These are phyloP conservation scores for Drosophila demipolita DNA, from an alignment of 2,888 invertebrate genomes.

Conservation along the genomic window DNA sequence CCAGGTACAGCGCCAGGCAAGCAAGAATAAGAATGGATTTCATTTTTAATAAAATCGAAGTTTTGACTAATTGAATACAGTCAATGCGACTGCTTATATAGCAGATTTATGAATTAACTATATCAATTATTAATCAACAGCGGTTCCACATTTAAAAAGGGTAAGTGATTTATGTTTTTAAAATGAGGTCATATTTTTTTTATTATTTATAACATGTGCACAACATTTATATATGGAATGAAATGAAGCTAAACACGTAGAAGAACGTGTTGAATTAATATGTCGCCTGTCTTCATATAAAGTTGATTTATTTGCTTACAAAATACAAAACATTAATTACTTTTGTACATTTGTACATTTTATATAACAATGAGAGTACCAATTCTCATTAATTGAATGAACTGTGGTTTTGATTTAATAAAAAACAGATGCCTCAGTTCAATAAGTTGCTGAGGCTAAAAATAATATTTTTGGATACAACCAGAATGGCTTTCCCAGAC, in stretches of 20 bases:
- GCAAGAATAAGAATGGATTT: constrained; percentile 35
- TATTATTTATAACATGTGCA: background rate
- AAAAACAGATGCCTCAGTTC: too few species aligned
- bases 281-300: too few species aligned
- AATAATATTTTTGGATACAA: too few species aligned
- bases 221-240: background rate
- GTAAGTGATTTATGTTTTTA: background rate
- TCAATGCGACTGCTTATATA: constrained; percentile 7
- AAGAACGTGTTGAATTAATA: background rate
- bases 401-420: too few species aligned
- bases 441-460: too few species aligned
- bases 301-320: too few species aligned
- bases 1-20: constrained; percentile 32
- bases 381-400: too few species aligned
- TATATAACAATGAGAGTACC: too few species aligned
- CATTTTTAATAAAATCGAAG: constrained; percentile 23
- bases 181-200: background rate
- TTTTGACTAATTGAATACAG: constrained; percentile 15
- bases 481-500: too few species aligned
- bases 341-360: too few species aligned
- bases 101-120: background rate
- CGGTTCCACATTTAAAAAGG: background rate
- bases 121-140: background rate
- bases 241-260: background rate
- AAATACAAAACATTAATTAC: too few species aligned